phyloP scores from a whole-genome alignment of 2,888 invertebrate species.

The Nemoura dubitans region DNA sequence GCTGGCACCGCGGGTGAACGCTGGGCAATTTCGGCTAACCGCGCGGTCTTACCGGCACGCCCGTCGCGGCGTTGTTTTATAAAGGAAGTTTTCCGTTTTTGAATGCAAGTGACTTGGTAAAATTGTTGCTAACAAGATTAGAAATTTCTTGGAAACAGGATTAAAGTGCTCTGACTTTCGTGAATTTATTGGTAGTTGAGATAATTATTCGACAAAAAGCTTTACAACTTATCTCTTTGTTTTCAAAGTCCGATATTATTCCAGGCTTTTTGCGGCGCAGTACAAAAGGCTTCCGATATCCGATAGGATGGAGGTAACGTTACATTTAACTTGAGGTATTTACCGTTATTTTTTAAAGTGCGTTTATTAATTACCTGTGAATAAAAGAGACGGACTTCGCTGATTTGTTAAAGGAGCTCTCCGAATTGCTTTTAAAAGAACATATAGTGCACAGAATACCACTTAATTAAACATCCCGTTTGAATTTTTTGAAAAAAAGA shows the following conservation, averaged over 20 bases:
- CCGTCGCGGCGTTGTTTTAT: no score
- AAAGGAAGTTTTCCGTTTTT: not conserved
- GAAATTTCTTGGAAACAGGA: not conserved
- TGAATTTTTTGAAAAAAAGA: no score
- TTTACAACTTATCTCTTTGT: not conserved
- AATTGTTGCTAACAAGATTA: not conserved
- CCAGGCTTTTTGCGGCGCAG: not conserved
- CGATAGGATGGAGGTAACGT: not conserved
- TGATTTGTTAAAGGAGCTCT: no score
- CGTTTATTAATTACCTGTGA: no score
- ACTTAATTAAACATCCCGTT: no score
- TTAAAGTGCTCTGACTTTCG: not conserved
- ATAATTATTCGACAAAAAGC: not conserved
- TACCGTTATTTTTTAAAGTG: no score
- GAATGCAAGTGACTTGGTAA: not conserved
- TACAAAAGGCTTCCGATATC: not conserved
- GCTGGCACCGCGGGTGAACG: not conserved
- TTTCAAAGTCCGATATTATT: not conserved
- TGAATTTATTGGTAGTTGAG: not conserved
- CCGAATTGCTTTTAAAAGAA: no score
- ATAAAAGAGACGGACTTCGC: no score
- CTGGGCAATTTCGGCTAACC: not conserved
- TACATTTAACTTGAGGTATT: no score
- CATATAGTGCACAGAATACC: no score
- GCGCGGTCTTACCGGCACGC: not conserved